Evolutionary conservation across 2,113 vertebrate genomes (phyloP), one percentile per base, ranked within the genome.

Genomic region (Illadopsis cleaveri): DNA sequence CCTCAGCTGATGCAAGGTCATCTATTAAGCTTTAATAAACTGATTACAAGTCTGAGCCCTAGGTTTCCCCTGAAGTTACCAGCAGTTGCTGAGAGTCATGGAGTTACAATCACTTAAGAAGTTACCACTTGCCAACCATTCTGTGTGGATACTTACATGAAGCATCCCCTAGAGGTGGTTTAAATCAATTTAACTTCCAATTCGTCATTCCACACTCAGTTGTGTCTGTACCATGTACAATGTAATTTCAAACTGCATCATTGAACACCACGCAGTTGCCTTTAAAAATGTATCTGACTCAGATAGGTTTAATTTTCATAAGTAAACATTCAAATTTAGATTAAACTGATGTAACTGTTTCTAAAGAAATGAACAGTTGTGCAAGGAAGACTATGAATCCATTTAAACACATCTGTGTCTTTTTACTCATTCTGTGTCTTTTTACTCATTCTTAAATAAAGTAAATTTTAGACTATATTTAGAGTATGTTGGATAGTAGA

Each of bases 21-120:
- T 66, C 92, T 90, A 86, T 81, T 86, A 92, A 92, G 72, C 64
- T 92, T 64, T 73, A 86, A 86, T 93, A 93, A 96, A 89, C 51
- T 89, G 76, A 88, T 93, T 94, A 93, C 35, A 73, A 89, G 82
- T 48, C 82, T 86, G 72, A 92, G 79, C 58, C 6, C 68, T 58
- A 44, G 61, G 42, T 75, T 89, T 47, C 69, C 83, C 47, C 68
- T 35, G 76, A 73, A 73, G 35, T 77, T 47, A 73, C 1, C 0
- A 2, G 35, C 54, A 69, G 54, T 88, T 44, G 72, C 27, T 4
- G 19, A 65, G 50, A 92, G 33, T n/a, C 76, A 61, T 11, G 9
- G 57, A 78, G 50, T 38, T 77, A 37, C n/a, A 65, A 61, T 31
- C 40, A 57, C 75, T 88, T 48, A 51, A 91, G 80, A 94, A 91